Percentiles rank a stretch among this genome's conserved stretches.
Evolutionary conservation across 1,140 invertebrate genomes (phyloP).

Genomic region (Drosophila ohnishii): DNA sequence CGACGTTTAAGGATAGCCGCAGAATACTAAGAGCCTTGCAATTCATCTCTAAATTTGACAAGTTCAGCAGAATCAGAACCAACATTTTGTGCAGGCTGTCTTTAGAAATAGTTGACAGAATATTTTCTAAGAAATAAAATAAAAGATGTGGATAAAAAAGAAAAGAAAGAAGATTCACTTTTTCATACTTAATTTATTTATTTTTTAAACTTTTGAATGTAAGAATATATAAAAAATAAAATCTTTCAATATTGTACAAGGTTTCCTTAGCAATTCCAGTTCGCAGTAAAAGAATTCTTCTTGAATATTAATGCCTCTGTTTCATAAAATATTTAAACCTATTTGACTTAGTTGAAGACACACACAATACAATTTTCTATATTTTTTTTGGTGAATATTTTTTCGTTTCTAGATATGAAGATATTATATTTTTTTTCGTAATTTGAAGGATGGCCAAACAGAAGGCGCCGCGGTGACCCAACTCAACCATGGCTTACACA

Average conservation of each 20-base stretch:
- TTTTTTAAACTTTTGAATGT: too few species aligned
- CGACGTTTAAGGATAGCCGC: conserved; percentile 14
- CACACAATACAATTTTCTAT: conserved; percentile 2
- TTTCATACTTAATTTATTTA: too few species aligned
- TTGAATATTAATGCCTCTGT: not conserved
- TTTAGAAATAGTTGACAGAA: not conserved
- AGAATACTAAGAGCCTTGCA: not conserved
- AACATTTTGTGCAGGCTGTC: not conserved
- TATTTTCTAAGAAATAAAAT: not conserved
- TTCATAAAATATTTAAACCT: conserved; percentile 28
- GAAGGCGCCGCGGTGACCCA: conserved; percentile 54
- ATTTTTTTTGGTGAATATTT: not conserved
- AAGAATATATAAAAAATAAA: not conserved
- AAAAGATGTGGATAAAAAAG: not conserved
- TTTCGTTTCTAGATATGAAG: conserved; percentile 15
- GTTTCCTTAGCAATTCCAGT: not conserved
- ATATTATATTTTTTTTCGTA: conserved; percentile 15
- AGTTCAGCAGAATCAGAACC: not conserved
- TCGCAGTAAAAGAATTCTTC: not conserved
- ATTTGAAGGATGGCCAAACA: conserved; percentile 51
- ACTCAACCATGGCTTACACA: conserved; percentile 49
- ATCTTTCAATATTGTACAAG: not conserved
- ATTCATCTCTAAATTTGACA: not conserved
- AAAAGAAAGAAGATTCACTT: too few species aligned
- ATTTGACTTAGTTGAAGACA: conserved; percentile 5